Evolutionary conservation across 2,797 vertebrate species (phyloP), one percentile per base, ranked within the genome.

Genomic region (Silurus lanzhouensis): DNA sequence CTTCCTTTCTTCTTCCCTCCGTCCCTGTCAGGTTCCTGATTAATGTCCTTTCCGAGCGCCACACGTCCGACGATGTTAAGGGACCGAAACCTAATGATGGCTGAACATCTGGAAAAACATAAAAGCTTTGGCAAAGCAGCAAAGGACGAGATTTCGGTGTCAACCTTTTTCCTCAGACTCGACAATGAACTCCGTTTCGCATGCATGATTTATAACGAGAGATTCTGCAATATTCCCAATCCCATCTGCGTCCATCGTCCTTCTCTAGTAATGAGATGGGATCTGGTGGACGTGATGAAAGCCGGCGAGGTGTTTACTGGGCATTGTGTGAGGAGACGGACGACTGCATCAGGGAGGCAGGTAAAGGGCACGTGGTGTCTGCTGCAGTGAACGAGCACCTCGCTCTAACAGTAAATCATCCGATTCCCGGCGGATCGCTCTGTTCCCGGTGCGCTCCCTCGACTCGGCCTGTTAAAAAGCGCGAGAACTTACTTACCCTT

Each of bases 331-430:
- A 46, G 71, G 55, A 55, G 68, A 61, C 60, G 10, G 48, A 81
- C 44, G 64, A 60, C 58, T 86, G 52, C 71, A 84, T 87, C 88
- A 61, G 38, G 75, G 22, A 60, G 86, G 88, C 13, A 82, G 83
- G 87, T 52, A 81, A 68, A 81, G 83, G 87, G 63, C 86, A 88
- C 1, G 31, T 20, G 84, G 83, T 89, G 76, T 82, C 84, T 67
- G 72, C 88, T n/a, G 52, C 80, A 31, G 85, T 78, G 72, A 84
- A 90, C 79, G 52, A 75, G 60, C 61, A 22, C 20, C 48, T 71
- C n/a, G 48, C 60, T 9, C 38, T 44, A 20, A 20, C 76, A 52
- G 38, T 87, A 81, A 87, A 88, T 88, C 87, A 87, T 67, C 17
- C 7, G 7, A 5, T 31, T 60, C 86, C 67, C 87, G 15, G 64